Base-by-base conservation (phyloP, 2,888 invertebrate genomes). In the Dryobota labecula region DNA sequence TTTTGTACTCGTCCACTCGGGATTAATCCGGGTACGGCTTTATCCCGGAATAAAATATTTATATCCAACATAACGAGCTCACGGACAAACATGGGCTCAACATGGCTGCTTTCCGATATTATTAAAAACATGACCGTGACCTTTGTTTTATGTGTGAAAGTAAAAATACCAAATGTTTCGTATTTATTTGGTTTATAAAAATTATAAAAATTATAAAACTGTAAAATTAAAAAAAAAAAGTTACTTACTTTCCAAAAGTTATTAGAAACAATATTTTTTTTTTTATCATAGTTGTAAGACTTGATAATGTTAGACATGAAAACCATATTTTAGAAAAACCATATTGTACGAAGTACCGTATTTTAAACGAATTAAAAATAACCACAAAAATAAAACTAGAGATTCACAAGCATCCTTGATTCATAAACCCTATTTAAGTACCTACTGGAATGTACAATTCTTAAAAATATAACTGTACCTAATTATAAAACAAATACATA, bases 1-100 rank as follows among this genome's bases (percentile, higher is more conserved):
- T 91, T 92, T 93, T 91, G 90, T 90, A 88, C 80, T 81, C 87
- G 86, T 90, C 89, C 90, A 87, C 79, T 73, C 84, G 81, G 90
- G 90, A 90, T 92, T 92, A 91, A 87, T 83, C 84, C 61, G 81
- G 83, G 67, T 79, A 80, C 84, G 84, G 85, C 80, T 89, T 91
- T 90, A 92, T 91, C 92, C 90, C 71, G 81, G 87, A 86, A 90
- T 92, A 91, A 93, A 93, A 93, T 92, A 92, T 93, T 92, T 92
- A 92, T 93, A 91, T 89, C 90, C 89, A 73, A 86, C 88, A 80
- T 90, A 91, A 91, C 91, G 89, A 90, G 90, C 70, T 54, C 58
- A 63, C 76, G 69, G 58, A 80, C 75, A 82, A 81, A 84, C 82
- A 73, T 47, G 75, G 57, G 51, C 53, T 30, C 66, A 71, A 61